Conservation (phyloP, 2,113 vertebrate species). For the Eidolon helvum region DNA sequence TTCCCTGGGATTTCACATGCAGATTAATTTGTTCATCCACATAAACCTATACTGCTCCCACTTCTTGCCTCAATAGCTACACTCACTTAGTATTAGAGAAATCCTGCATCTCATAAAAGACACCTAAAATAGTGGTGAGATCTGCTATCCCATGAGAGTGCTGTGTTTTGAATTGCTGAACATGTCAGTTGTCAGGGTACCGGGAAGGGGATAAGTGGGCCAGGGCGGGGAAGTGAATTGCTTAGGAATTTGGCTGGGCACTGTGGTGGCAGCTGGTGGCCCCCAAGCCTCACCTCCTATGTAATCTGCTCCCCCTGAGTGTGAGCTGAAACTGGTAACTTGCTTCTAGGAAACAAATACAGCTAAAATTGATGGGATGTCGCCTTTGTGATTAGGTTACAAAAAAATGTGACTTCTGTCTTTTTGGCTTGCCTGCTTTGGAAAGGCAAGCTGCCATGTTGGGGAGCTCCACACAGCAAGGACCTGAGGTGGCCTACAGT, state of each 20-base stretch:
- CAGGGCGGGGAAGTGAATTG: neutral
- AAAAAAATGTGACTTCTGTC: neutral
- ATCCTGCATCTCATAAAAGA: constrained; percentile 17
- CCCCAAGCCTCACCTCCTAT: neutral
- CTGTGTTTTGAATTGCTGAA: neutral
- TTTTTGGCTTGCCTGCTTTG: no score
- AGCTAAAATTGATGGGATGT: neutral
- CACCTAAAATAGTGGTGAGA: neutral
- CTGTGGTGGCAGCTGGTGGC: neutral
- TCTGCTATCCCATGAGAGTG: neutral
- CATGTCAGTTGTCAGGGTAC: neutral
- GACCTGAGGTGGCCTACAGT: neutral
- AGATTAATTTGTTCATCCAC: constrained; percentile 68
- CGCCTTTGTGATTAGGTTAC: neutral
- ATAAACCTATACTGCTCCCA: constrained; percentile 37
- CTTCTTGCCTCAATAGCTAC: neutral
- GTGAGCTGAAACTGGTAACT: neutral
- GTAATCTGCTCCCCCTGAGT: neutral
- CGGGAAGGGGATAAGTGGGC: neutral
- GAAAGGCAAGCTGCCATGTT: neutral
- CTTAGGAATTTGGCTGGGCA: neutral
- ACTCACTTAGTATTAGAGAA: neutral
- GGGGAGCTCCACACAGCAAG: neutral
- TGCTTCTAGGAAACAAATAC: neutral
- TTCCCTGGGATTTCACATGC: constrained; percentile 68